A percentile compares a stretch with the other conserved stretches of the same genome.
These are phyloP conservation scores for Ascidia mentula DNA, from an alignment of 23 tunicate genomes.

Conservation along the genomic window DNA sequence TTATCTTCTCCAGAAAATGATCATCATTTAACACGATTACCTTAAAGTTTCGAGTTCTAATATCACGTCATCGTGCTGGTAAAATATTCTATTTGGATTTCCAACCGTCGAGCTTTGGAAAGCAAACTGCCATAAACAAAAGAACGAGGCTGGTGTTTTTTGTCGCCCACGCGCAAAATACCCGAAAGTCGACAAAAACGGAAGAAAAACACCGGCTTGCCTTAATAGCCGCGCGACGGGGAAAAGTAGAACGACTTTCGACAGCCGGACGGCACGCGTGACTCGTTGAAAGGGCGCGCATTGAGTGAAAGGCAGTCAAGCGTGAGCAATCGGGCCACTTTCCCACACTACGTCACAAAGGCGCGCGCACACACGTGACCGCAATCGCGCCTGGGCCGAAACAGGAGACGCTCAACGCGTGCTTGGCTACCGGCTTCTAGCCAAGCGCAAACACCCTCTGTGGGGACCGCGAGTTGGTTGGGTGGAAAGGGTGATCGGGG, in stretches of 20 bases:
- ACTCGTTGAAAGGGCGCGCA: constrained; percentile 21
- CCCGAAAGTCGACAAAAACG: background rate
- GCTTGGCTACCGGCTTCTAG: constrained; percentile 4
- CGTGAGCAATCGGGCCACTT: constrained; percentile 37
- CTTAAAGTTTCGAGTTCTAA: too few species aligned
- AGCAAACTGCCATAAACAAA: too few species aligned
- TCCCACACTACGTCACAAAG: constrained; percentile 50
- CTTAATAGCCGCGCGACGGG: background rate
- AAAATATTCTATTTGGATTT: too few species aligned
- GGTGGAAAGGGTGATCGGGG: too few species aligned
- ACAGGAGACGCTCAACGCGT: background rate
- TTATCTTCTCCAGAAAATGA: too few species aligned
- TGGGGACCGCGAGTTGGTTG: too few species aligned
- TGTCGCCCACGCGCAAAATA: background rate
- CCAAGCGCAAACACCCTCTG: background rate
- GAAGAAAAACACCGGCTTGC: constrained; percentile 4
- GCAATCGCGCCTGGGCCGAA: constrained; percentile 3
- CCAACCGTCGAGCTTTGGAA: too few species aligned
- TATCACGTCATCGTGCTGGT: too few species aligned
- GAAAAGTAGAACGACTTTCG: background rate
- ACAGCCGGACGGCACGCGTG: constrained; percentile 47
- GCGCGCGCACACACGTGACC: constrained; percentile 23
- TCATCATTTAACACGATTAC: too few species aligned
- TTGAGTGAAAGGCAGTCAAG: constrained; percentile 29
- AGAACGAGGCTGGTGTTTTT: too few species aligned